A percentile compares a stretch with the other conserved stretches of the same genome.
Conservation (phyloP, 1,140 invertebrate genomes). For the Drosophila obscura region DNA sequence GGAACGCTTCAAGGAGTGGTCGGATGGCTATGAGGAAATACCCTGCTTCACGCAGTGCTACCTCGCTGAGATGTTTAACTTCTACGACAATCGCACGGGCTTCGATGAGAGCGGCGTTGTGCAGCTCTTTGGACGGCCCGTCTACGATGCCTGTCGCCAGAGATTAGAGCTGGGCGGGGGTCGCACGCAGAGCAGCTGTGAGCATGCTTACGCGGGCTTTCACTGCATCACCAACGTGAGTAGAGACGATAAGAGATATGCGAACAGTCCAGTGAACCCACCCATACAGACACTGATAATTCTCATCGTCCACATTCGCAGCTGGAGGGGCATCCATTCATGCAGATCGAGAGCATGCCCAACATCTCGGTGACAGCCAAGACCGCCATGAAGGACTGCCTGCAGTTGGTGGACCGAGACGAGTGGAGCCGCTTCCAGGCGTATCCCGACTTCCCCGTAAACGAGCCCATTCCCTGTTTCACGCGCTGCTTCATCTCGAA, state of each 20-base stretch:
- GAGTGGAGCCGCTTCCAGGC: constrained; percentile 56
- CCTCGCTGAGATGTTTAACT: constrained; percentile 63
- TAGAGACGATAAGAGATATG: constrained; percentile 38
- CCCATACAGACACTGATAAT: constrained; percentile 1
- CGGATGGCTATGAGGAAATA: constrained; percentile 64
- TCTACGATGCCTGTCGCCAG: constrained; percentile 54
- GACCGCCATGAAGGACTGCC: constrained; percentile 72
- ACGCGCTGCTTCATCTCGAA: constrained; percentile 66
- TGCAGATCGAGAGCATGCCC: constrained; percentile 67
- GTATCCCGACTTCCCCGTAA: constrained; percentile 51
- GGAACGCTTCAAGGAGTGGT: constrained; percentile 67
- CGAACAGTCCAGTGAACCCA: constrained; percentile 28
- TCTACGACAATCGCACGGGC: constrained; percentile 58
- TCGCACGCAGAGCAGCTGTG: constrained; percentile 46
- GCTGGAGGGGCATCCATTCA: constrained; percentile 73
- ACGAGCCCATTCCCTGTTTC: constrained; percentile 73
- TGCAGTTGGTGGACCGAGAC: constrained; percentile 49
- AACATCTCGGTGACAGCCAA: constrained; percentile 56
- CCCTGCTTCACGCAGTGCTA: constrained; percentile 77
- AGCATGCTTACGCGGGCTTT: constrained; percentile 70
- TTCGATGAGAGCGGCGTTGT: constrained; percentile 49
- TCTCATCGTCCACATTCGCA: constrained; percentile 12
- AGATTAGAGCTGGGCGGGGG: constrained; percentile 33
- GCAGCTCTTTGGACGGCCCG: constrained; percentile 50
- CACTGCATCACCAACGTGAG: constrained; percentile 75